phyloP scores from a whole-genome alignment of 2,113 vertebrate species.

The Lepidothrix coronata region DNA sequence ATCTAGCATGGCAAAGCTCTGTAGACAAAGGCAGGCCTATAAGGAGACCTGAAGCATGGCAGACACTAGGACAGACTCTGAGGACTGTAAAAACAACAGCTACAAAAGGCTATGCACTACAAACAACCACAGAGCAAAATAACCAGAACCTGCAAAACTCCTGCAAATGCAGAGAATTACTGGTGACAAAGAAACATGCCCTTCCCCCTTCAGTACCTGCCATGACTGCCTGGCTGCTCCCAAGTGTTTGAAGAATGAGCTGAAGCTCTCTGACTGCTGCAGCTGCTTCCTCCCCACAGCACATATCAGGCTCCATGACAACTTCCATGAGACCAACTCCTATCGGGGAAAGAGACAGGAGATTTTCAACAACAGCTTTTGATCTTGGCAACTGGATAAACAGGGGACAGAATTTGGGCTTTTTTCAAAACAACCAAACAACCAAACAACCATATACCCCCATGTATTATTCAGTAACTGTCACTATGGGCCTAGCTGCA shows the following conservation, averaged over 20 bases:
- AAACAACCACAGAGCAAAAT: conserved; percentile 1
- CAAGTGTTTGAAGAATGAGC: conserved; percentile 91
- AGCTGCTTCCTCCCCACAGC: conserved; percentile 92
- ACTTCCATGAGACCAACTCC: conserved; percentile 96
- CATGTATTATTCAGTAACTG: conserved; percentile 24
- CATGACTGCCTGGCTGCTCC: conserved; percentile 96
- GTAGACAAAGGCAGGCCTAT: background rate
- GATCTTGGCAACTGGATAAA: background rate
- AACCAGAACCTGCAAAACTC: conserved; percentile 9
- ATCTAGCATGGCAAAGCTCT: background rate
- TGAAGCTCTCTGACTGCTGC: conserved; percentile 92
- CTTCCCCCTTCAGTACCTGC: conserved; percentile 78
- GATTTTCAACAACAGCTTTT: conserved; percentile 14
- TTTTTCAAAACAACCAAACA: background rate
- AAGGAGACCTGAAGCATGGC: background rate
- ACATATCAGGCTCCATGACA: conserved; percentile 98
- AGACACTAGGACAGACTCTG: background rate
- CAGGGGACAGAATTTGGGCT: background rate
- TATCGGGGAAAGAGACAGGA: conserved; percentile 55
- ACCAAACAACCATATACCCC: background rate
- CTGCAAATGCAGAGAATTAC: background rate
- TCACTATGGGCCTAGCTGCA: background rate
- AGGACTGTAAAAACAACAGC: background rate
- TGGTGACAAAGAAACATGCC: background rate
- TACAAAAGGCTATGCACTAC: background rate